Evolutionary conservation across 2,797 vertebrate species (phyloP).

Genomic region (Avahi laniger): DNA sequence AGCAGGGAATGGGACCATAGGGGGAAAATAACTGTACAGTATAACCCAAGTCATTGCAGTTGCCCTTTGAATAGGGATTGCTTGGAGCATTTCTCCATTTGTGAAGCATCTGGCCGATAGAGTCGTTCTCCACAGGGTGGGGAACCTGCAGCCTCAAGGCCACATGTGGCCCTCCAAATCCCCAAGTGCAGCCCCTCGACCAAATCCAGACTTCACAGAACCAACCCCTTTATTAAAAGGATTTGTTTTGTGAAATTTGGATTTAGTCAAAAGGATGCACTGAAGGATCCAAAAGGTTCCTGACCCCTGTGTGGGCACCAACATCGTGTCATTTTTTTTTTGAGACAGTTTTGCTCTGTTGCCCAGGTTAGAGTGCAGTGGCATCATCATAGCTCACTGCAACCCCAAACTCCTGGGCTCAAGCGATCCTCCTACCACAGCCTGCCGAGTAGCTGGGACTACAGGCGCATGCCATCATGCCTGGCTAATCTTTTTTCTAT

Average conservation of each 20-base stretch:
- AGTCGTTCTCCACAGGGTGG: neutral
- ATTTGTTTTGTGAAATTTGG: neutral
- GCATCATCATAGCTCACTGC: no score
- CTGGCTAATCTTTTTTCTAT: no score
- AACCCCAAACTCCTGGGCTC: no score
- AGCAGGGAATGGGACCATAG: neutral
- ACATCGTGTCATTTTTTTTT: neutral
- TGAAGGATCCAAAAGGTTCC: neutral
- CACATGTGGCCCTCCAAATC: neutral
- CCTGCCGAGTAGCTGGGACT: no score
- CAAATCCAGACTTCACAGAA: neutral
- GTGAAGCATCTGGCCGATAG: neutral
- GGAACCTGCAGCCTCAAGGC: neutral
- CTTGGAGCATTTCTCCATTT: neutral
- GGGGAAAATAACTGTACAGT: neutral
- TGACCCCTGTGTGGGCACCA: neutral
- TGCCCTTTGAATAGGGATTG: neutral
- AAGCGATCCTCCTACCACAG: no score
- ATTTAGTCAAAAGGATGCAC: neutral
- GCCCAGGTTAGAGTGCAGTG: no score
- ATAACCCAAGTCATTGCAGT: neutral
- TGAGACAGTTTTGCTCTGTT: no score
- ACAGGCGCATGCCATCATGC: no score
- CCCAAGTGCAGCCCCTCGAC: neutral
- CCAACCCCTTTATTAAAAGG: neutral